Conservation (phyloP, 1,140 invertebrate genomes). For the Aphaenogaster floridana region DNA sequence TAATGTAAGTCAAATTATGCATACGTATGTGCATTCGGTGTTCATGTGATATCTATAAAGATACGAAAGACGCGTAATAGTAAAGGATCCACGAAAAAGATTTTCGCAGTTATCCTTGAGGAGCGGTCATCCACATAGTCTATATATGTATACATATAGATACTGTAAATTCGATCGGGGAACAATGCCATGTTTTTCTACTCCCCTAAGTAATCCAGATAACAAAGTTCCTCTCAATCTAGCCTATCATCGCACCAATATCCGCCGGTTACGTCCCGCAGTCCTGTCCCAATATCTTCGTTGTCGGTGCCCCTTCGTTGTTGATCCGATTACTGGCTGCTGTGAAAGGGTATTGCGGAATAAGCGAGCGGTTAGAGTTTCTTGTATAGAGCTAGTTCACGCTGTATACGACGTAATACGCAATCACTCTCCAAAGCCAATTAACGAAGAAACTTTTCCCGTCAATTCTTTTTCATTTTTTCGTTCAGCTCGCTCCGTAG, state of each 20-base stretch:
- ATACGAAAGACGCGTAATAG: neutral
- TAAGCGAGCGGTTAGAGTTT: constrained; percentile 43
- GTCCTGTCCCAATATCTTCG: constrained; percentile 69
- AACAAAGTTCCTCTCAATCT: constrained; percentile 81
- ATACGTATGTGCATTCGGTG: neutral
- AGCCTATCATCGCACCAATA: constrained; percentile 77
- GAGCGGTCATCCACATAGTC: constrained; percentile 7
- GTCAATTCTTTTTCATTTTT: neutral
- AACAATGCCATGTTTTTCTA: constrained; percentile 70
- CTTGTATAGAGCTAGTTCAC: constrained; percentile 24
- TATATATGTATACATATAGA: constrained; percentile 25
- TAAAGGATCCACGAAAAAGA: neutral
- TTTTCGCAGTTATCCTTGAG: constrained; percentile 30
- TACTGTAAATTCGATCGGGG: constrained; percentile 62
- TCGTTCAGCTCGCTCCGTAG: neutral
- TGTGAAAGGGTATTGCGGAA: constrained; percentile 72
- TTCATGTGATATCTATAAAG: constrained; percentile 16
- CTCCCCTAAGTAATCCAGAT: constrained; percentile 73
- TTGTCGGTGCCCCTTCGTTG: constrained; percentile 65
- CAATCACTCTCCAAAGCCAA: constrained; percentile 11
- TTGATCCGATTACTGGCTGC: constrained; percentile 79
- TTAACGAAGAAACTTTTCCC: neutral
- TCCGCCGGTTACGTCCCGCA: constrained; percentile 64
- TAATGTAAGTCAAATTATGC: neutral
- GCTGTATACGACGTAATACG: neutral